Percentiles rank a stretch among this genome's conserved stretches.
These are phyloP conservation scores for Magallana angulata DNA, from an alignment of 1,140 invertebrate genomes.

Conservation along the genomic window DNA sequence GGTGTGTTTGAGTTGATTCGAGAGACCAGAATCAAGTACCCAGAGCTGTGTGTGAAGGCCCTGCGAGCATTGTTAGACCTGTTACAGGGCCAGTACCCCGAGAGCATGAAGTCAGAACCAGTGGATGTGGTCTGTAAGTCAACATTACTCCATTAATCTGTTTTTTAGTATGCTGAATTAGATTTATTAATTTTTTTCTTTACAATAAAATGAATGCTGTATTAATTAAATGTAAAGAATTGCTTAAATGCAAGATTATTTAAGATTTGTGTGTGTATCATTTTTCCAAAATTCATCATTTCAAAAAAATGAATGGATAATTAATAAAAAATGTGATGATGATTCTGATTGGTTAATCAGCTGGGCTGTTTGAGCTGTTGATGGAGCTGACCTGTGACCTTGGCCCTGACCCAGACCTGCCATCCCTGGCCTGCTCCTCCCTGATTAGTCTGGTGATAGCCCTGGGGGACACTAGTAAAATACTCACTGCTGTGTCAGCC, in stretches of 20 bases:
- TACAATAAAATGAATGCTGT: too few relatives aligned
- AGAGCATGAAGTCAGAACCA: conserved; percentile 88
- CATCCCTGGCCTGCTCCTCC: conserved; percentile 92
- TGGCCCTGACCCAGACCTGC: conserved; percentile 80
- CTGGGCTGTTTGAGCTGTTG: conserved; percentile 89
- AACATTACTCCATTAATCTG: not conserved
- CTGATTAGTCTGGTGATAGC: conserved; percentile 94
- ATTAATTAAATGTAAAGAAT: too few relatives aligned
- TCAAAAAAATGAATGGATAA: not conserved
- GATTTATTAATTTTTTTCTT: too few relatives aligned
- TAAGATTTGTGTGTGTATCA: too few relatives aligned
- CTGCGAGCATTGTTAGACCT: conserved; percentile 93
- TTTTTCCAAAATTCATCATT: not conserved
- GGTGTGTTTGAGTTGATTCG: conserved; percentile 94
- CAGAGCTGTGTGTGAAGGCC: conserved; percentile 91
- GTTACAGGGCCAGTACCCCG: conserved; percentile 92
- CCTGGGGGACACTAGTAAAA: conserved; percentile 94
- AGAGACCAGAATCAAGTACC: conserved; percentile 90
- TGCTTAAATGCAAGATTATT: too few relatives aligned
- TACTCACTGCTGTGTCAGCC: conserved; percentile 91
- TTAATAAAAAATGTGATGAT: too few relatives aligned
- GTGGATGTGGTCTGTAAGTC: conserved; percentile 86
- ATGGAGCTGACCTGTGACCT: conserved; percentile 86
- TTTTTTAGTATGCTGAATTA: not conserved
- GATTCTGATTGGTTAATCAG: conserved; percentile 74